A percentile compares a stretch with the other conserved stretches of the same genome.
Evolutionary conservation across 2,888 invertebrate species (phyloP).

Genomic region (Lasius fuliginosus): DNA sequence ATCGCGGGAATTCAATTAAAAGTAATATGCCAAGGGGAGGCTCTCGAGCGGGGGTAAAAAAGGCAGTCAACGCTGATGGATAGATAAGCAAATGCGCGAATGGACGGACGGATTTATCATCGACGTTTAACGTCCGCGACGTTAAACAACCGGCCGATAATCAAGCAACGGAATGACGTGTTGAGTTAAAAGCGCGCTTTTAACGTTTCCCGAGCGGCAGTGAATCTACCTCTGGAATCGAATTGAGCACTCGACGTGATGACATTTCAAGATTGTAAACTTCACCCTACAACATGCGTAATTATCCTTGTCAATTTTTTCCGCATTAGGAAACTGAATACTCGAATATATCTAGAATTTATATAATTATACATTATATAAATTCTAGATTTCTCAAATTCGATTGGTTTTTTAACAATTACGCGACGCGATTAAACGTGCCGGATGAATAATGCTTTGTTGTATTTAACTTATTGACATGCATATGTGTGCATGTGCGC

Average conservation of each 20-base stretch:
- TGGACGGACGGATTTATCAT: conserved; percentile 70
- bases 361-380: too few species aligned
- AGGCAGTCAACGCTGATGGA: conserved; percentile 64
- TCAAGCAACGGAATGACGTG: conserved; percentile 16
- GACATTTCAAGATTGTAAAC: conserved; percentile 6
- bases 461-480: not conserved
- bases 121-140: conserved; percentile 55
- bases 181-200: conserved; percentile 27
- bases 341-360: too few species aligned
- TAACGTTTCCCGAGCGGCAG: conserved; percentile 28
- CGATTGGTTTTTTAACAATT: not conserved
- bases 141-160: conserved; percentile 5
- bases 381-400: not conserved
- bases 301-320: not conserved
- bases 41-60: conserved; percentile 60
- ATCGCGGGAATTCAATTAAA: conserved; percentile 85
- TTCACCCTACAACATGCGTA: not conserved
- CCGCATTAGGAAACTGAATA: too few species aligned
- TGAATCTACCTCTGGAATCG: conserved; percentile 1
- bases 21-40: conserved; percentile 80
- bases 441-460: not conserved
- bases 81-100: conserved; percentile 68
- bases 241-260: not conserved
- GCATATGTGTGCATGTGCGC: not conserved
- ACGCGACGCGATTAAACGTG: not conserved